Percentiles rank a stretch among this genome's conserved stretches.
These are phyloP conservation scores for Plutella xylostella DNA, from an alignment of 2,888 invertebrate species.

Conservation along the genomic window DNA sequence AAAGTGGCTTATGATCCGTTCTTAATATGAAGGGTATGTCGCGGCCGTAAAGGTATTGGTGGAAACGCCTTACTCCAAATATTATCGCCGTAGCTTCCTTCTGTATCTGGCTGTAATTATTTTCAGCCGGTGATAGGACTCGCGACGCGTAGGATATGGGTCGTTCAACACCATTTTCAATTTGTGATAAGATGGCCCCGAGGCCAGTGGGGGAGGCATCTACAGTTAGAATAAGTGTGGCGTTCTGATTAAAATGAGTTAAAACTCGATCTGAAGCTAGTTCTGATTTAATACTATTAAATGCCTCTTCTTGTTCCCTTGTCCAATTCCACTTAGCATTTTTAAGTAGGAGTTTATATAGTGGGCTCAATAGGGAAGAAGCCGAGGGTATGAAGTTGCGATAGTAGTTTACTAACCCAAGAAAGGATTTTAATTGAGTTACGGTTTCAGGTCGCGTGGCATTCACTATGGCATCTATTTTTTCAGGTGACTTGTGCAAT, in stretches of 20 bases:
- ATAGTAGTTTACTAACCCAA: not conserved
- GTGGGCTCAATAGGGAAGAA: not conserved
- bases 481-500: not conserved
- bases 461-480: not conserved
- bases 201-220: not conserved
- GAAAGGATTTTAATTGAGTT: not conserved
- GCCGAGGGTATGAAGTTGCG: not conserved
- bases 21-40: not conserved
- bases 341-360: not conserved
- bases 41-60: conserved; percentile 3
- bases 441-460: not conserved
- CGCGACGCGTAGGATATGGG: not conserved
- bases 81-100: conserved; percentile 4
- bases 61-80: conserved; percentile 1
- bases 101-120: conserved; percentile 3
- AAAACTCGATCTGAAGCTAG: not conserved
- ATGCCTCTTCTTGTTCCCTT: not conserved
- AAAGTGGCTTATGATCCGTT: conserved; percentile 4
- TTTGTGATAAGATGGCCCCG: conserved; percentile 1
- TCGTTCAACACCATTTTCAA: not conserved
- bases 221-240: not conserved
- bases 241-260: not conserved
- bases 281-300: not conserved
- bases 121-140: not conserved
- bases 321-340: not conserved